These are phyloP conservation scores for Galeopterus variegatus DNA, from an alignment of 2,113 vertebrate species.

Conservation along the genomic window DNA sequence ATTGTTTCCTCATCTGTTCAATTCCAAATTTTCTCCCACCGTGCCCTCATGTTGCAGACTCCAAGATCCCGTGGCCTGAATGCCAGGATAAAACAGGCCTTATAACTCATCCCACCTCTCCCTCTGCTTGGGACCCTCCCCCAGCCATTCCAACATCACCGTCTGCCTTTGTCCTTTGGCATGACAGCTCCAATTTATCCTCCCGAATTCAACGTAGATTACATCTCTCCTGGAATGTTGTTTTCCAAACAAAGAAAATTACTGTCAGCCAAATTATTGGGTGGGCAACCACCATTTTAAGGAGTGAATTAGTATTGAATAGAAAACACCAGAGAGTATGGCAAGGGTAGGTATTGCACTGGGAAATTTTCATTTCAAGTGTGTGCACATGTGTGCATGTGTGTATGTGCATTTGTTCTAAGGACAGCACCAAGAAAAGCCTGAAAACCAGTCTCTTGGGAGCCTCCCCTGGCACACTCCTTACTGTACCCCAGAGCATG, in stretches of 20 bases:
- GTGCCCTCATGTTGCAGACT: accelerated
- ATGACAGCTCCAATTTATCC: accelerated
- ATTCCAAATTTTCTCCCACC: too few species aligned
- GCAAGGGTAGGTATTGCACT: accelerated
- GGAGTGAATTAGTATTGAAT: background rate
- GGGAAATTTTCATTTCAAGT: accelerated
- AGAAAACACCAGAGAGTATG: background rate
- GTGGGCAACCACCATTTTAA: background rate
- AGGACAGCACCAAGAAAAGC: background rate
- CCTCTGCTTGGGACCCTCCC: background rate
- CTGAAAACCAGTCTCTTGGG: accelerated
- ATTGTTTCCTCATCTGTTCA: background rate
- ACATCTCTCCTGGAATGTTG: background rate
- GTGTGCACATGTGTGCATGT: background rate
- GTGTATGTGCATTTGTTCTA: background rate
- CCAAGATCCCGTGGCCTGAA: accelerated
- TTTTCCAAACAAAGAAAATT: background rate
- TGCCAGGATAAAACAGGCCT: accelerated
- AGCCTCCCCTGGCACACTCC: background rate
- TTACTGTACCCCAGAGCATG: accelerated
- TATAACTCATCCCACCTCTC: accelerated
- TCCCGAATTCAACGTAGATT: background rate
- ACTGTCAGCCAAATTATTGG: background rate
- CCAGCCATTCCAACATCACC: accelerated
- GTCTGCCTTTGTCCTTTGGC: accelerated